Evolutionary conservation across 2,797 vertebrate species (phyloP).

Genomic region (Manis crassicaudata): DNA sequence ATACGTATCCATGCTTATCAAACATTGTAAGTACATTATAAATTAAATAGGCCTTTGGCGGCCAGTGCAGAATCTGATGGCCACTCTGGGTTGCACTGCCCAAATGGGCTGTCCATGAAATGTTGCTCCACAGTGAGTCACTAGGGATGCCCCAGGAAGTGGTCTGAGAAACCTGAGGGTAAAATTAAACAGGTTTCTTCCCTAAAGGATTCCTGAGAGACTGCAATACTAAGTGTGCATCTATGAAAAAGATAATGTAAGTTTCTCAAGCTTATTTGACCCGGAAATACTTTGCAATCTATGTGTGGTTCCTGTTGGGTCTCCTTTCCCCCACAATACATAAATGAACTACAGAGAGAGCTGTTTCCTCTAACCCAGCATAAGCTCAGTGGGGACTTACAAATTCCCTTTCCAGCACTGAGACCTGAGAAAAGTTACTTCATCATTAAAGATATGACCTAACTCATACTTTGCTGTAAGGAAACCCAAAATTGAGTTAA

Average conservation of each 20-base stretch:
- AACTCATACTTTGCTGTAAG: neutral
- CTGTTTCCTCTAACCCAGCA: constrained; percentile 1
- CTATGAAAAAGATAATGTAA: neutral
- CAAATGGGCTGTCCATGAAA: neutral
- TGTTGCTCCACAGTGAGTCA: neutral
- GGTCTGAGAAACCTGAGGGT: neutral
- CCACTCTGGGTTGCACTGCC: neutral
- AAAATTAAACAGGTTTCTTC: neutral
- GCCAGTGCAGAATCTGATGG: neutral
- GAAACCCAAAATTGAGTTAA: neutral
- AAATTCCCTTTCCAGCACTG: neutral
- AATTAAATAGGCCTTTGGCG: neutral
- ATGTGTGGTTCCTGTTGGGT: neutral
- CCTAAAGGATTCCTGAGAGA: neutral
- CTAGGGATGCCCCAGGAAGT: neutral
- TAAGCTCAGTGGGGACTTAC: neutral
- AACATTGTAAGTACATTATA: neutral
- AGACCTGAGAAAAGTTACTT: neutral
- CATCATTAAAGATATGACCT: neutral
- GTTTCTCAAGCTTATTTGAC: neutral
- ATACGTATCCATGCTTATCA: neutral
- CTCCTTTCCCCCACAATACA: neutral
- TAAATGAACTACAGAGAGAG: neutral
- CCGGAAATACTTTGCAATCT: neutral
- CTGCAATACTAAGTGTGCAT: neutral